Evolutionary conservation across 2,797 vertebrate genomes (phyloP), one percentile per base, ranked within the genome.

Genomic region (Poecile montanus): DNA sequence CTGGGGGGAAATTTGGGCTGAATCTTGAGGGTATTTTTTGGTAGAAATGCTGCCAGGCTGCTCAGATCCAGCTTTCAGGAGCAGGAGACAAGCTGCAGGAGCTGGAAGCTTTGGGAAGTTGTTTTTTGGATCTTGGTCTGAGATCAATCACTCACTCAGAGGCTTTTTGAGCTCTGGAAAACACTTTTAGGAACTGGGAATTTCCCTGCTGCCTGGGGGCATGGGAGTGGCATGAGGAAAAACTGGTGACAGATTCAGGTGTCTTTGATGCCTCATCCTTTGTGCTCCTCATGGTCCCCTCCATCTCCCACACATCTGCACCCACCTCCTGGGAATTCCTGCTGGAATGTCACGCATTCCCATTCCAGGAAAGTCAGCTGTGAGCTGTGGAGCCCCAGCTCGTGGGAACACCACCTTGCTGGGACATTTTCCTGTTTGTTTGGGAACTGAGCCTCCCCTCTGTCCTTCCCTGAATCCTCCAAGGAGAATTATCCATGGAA

Each of bases 401-500:
- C 1, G 0, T 12, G 51, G 34, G 26, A 62, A 26, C 63, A 19
- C 2, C 30, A 27, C 57, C 15, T 10, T 36, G 3, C 57, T 22
- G 30, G 0, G 1, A 13, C 5, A 29, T 50, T 85, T 75, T 34
- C 47, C 30, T 13, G 11, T n/a, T 32, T 17, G 6, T 45, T 32
- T 47, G 40, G 58, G 76, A 63, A 5, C 9, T 1, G 11, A 88
- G 58, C 77, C 48, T 80, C 30, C 44, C 47, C 56, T 45, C 50
- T 2, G 4, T n/a, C 40, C 7, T 8, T 27, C 62, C 53, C 45
- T 11, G 3, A 34, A 36, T 5, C 48, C 70, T 44, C 30, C 66
- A 87, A 32, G 23, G 7, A 63, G 36, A 84, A 60, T 23, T 4
- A 7, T 2, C 47, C 16, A 0, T 0, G 3, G 34, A 65, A 11